A percentile compares a stretch with the other conserved stretches of the same genome.
Evolutionary conservation across 2,888 invertebrate species (phyloP).

Genomic region (Perizoma affinitatum): DNA sequence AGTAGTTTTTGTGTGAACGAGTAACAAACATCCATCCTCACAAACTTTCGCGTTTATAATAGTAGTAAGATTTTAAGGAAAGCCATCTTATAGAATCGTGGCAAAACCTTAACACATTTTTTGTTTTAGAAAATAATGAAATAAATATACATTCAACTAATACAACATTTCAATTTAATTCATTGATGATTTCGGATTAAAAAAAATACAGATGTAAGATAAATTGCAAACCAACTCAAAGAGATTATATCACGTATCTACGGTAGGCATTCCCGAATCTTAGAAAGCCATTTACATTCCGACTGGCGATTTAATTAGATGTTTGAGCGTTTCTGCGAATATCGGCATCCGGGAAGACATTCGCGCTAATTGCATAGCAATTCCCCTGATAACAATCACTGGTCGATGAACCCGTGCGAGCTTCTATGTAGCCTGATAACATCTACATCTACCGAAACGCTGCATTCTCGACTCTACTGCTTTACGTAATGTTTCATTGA

Average conservation of each 20-base stretch:
- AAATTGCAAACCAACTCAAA: neutral
- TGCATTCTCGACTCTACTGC: constrained; percentile 48
- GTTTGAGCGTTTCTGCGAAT: constrained; percentile 29
- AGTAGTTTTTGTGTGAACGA: too few species aligned
- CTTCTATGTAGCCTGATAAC: constrained; percentile 54
- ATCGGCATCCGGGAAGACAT: constrained; percentile 57
- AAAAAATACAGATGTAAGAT: too few species aligned
- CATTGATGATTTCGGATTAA: too few species aligned
- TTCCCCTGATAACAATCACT: constrained; percentile 66
- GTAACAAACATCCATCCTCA: too few species aligned
- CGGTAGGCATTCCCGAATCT: constrained; percentile 19
- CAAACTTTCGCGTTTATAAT: too few species aligned
- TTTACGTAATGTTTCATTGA: constrained; percentile 36
- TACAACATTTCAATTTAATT: too few species aligned
- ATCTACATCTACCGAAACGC: constrained; percentile 40
- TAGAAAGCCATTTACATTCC: constrained; percentile 23
- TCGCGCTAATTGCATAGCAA: constrained; percentile 66
- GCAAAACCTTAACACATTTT: too few species aligned
- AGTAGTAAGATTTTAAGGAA: too few species aligned
- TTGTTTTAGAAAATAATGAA: too few species aligned
- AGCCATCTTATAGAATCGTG: too few species aligned
- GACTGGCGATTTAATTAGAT: constrained; percentile 26
- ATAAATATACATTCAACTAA: too few species aligned
- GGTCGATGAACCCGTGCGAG: constrained; percentile 72
- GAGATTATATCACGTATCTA: constrained; percentile 8